Evolutionary conservation across 2,113 vertebrate genomes (phyloP), one percentile per base, ranked within the genome.

Genomic region (Pardalotus punctatus): DNA sequence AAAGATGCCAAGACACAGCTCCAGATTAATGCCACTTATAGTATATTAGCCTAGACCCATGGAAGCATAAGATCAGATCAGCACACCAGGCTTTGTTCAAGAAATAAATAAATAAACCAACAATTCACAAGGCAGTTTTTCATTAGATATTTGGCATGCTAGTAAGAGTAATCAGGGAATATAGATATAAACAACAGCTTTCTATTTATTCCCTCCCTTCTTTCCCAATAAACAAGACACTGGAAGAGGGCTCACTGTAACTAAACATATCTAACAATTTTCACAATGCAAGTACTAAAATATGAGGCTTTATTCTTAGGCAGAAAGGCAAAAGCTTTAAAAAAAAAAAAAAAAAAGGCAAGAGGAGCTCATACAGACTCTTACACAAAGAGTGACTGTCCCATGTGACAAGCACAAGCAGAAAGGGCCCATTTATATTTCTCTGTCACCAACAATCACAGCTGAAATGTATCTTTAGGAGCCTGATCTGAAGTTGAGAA

Each of bases 351-450:
- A 86, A 80, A 2, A 76, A 13, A 84, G 61, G 48, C 58, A 86
- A 94, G 14, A 33, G 38, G 90, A 72, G 84, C 90, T 91, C 74
- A 67, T 54, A 81, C 69, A 93, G 58, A 47, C 43, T 57, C 67
- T 48, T 42, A 66, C 36, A 95, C 81, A 95, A 85, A 87, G 93
- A 74, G 50, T 77, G 70, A 65, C 78, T 92, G 94, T 91, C 66
- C 40, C 74, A 58, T 56, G 89, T 70, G 62, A 94, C 81, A 88
- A 73, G 33, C 1, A 0, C 45, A 74, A 77, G 78, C 65, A 96
- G 48, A 95, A 94, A 94, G 87, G 50, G 71, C 87, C 71, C 74
- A 91, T 94, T 96, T 96, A 96, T 85, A 87, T 87, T 87, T 79
- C 86, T 64, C 65, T 82, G 78, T 91, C 74, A 72, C 36, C n/a